Percentiles rank a stretch among this genome's conserved stretches.
Conservation (phyloP, 2,888 invertebrate species). For the Drosophila peninsularis region DNA sequence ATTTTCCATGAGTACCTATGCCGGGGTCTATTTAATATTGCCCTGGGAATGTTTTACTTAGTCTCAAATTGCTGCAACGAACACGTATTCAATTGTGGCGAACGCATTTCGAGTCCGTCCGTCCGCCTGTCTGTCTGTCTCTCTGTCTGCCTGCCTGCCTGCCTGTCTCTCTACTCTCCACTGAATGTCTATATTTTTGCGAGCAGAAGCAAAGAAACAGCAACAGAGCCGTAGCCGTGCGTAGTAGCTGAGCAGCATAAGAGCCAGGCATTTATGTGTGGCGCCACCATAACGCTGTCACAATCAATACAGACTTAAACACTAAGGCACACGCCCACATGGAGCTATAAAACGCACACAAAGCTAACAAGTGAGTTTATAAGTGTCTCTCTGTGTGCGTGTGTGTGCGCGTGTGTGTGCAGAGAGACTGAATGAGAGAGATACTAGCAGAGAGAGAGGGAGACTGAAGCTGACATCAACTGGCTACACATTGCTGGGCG, state of each 20-base stretch:
- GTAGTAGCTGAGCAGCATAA: constrained; percentile 43
- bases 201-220: constrained; percentile 10
- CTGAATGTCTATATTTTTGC: constrained; percentile 66
- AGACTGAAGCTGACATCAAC: constrained; percentile 17
- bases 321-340: constrained; percentile 36
- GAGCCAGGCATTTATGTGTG: constrained; percentile 74
- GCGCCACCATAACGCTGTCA: constrained; percentile 75
- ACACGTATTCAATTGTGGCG: constrained; percentile 56
- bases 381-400: constrained; percentile 20
- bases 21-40: constrained; percentile 8
- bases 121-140: background rate
- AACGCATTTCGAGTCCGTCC: constrained; percentile 34
- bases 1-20: constrained; percentile 6
- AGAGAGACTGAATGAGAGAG: constrained; percentile 10
- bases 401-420: constrained; percentile 10
- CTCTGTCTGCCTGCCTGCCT: background rate
- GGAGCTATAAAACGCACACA: constrained; percentile 55
- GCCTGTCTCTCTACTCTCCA: background rate
- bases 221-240: constrained; percentile 16
- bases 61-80: constrained; percentile 32
- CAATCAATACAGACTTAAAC: constrained; percentile 57
- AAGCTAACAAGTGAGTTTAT: constrained; percentile 49
- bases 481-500: constrained; percentile 55
- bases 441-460: constrained; percentile 3
- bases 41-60: constrained; percentile 38